A percentile compares a stretch with the other conserved stretches of the same genome.
phyloP scores from a whole-genome alignment of 2,888 invertebrate genomes.

The Mystacides longicornis region DNA sequence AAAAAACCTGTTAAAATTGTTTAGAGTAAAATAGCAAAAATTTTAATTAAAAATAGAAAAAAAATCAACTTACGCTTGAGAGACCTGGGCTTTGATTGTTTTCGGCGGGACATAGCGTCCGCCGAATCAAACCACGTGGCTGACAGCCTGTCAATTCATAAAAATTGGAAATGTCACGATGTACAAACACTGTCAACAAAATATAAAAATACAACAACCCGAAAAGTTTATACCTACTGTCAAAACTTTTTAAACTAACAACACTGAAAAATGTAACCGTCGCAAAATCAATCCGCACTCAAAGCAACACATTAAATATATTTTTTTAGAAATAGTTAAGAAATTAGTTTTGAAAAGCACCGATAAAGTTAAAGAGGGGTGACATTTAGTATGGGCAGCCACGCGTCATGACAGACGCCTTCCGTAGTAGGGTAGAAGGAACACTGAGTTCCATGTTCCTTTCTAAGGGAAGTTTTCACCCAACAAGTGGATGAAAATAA shows the following conservation, averaged over 20 bases:
- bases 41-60: not conserved
- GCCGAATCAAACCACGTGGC: conserved; percentile 17
- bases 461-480: conserved; percentile 9
- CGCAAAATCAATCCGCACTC: no score
- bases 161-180: conserved; percentile 6
- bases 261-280: no score
- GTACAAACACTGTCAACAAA: not conserved
- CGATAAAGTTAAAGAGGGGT: no score
- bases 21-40: not conserved
- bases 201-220: not conserved
- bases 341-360: no score
- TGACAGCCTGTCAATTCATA: conserved; percentile 10
- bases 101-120: conserved; percentile 55
- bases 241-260: no score
- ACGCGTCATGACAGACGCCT: conserved; percentile 16
- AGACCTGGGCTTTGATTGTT: conserved; percentile 64
- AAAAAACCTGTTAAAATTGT: no score
- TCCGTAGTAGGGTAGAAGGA: conserved; percentile 4
- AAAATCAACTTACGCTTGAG: conserved; percentile 55
- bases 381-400: no score
- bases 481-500: conserved; percentile 21
- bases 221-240: no score
- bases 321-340: no score
- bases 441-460: not conserved
- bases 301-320: no score